phyloP scores from a whole-genome alignment of 2,888 invertebrate species.

The Ceratothoa steindachneri region DNA sequence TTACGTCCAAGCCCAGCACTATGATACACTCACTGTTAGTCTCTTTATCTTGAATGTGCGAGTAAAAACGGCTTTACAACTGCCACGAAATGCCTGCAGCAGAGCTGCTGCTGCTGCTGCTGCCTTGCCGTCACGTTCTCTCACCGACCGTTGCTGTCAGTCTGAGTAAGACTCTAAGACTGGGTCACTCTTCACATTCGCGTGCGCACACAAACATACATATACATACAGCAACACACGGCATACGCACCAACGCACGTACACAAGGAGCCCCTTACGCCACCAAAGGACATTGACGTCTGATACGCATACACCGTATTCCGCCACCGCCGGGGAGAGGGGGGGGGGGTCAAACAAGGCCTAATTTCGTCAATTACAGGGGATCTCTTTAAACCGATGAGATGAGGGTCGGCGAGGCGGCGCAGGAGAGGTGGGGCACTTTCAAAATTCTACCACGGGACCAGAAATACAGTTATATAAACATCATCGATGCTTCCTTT shows the following conservation, averaged over 20 bases:
- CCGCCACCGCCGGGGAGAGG: no score
- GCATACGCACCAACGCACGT: background rate
- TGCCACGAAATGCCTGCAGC: background rate
- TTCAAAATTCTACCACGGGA: no score
- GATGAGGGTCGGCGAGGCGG: no score
- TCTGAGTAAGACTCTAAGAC: background rate
- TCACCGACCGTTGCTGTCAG: conserved; percentile 2
- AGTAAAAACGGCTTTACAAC: background rate
- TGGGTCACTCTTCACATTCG: conserved; percentile 2
- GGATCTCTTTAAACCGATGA: no score
- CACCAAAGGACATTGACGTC: background rate
- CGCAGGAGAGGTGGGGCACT: no score
- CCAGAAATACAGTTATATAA: no score
- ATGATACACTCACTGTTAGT: background rate
- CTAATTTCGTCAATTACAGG: no score
- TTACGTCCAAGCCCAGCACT: background rate
- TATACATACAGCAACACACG: background rate
- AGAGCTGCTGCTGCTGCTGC: background rate
- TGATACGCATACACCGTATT: background rate
- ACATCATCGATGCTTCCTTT: no score
- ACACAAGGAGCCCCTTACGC: background rate
- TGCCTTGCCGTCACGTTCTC: background rate
- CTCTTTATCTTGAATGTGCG: background rate
- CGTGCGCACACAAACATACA: conserved; percentile 4
- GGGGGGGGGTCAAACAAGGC: background rate